Evolutionary conservation across 1,140 invertebrate species (phyloP).

Genomic region (Gryllus bimaculatus): DNA sequence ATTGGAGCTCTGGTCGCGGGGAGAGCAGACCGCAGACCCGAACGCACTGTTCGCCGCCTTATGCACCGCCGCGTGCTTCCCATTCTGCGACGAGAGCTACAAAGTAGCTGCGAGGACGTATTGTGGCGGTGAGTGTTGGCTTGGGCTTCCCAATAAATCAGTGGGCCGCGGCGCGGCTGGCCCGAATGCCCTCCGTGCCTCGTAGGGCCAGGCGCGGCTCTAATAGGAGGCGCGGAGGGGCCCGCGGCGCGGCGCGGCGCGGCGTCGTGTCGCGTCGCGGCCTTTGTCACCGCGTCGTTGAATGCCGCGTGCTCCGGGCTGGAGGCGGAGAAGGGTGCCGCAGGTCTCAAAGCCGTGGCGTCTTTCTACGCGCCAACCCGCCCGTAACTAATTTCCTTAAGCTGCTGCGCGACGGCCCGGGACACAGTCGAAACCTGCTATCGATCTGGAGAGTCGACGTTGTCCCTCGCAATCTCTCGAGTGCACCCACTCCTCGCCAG

Average conservation of each 20-base stretch:
- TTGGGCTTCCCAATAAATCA: not conserved
- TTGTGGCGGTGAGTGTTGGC: not conserved
- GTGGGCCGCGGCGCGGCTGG: not conserved
- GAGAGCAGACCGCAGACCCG: no score
- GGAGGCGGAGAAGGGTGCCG: no score
- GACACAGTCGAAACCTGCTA: not conserved
- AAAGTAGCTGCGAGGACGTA: not conserved
- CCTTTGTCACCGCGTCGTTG: not conserved
- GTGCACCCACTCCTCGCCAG: not conserved
- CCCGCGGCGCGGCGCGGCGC: no score
- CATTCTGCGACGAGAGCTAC: not conserved
- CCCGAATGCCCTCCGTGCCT: not conserved
- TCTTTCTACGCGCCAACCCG: not conserved
- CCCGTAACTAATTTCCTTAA: constrained; percentile 1
- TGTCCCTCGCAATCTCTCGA: not conserved
- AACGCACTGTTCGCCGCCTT: no score
- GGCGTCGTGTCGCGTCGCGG: no score
- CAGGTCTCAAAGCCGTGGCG: not conserved
- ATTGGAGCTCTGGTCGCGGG: no score
- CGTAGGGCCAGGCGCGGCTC: not conserved
- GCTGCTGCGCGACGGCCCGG: not conserved
- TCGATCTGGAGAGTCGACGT: not conserved
- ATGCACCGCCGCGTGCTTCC: not conserved
- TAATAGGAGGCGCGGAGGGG: not conserved
- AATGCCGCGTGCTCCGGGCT: not conserved